Evolutionary conservation across 2,797 vertebrate genomes (phyloP), one percentile per base, ranked within the genome.

Genomic region (Eulemur albifrons): DNA sequence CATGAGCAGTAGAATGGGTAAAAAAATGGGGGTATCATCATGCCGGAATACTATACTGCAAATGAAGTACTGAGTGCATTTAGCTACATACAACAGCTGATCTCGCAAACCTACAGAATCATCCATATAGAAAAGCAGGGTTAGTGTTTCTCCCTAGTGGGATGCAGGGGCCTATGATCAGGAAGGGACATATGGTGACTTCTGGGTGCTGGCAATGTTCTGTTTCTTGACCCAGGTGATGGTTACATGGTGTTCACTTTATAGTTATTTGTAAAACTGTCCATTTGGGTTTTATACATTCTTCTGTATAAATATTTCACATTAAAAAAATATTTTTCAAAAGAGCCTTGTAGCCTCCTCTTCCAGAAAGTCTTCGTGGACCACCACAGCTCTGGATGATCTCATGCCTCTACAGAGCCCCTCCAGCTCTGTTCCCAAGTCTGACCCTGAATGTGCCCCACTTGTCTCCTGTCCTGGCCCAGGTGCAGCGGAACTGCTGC

Each of bases 401-500:
- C 84, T 69, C 43, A 1, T 1, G 2, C 17, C 79, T 86, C 67
- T 10, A 18, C 59, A 43, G 67, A 50, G 61, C 14, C 38, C 57
- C 61, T 43, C 2, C 13, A 20, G 40, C 14, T 70, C 81, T 4
- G 75, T 40, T 35, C 59, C 72, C 0, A 3, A 25, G 85, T 5
- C 77, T 13, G 2, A 9, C 32, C 81, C 91, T 96, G 75, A 95
- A 70, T 21, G 5, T 25, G 67, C 65, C 8, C 40, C 5, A 0
- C 61, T 45, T 88, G 76, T 83, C 40, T 73, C 67, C 85, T 8
- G 15, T 7, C 81, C 93, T 0, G 54, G 32, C 73, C 83, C 97
- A 99, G 99, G 99, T 99, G 54, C 99, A 99, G 98, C 99, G 99
- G 96, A 99, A 99, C 98, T 99, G 99, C 98, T 99, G 99, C 98